Evolutionary conservation across 92 coral and sea anemone species (phyloP).

Genomic region (Isaurus tuberculatus): DNA sequence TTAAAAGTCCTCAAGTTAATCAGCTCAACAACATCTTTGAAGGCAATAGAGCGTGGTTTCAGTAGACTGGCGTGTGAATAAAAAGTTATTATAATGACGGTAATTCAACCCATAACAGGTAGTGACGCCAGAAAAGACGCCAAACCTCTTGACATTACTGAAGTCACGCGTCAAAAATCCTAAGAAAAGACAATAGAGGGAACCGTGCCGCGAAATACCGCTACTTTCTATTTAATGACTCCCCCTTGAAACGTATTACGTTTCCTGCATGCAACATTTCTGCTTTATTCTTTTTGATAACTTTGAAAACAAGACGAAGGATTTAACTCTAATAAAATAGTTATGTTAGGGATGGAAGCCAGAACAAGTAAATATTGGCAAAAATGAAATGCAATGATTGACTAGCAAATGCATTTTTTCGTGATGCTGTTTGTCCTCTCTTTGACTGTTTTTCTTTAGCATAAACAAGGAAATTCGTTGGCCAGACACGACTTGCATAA

Average conservation of each 20-base stretch:
- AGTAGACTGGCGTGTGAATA: constrained; percentile 20
- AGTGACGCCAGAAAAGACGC: constrained; percentile 22
- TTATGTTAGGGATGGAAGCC: background rate
- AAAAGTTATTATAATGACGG: background rate
- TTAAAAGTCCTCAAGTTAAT: background rate
- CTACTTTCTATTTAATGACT: constrained; percentile 37
- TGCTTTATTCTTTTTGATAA: background rate
- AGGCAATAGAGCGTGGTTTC: constrained; percentile 2
- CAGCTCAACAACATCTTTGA: constrained; percentile 18
- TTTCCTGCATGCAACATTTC: constrained; percentile 38
- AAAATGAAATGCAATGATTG: too few relatives aligned
- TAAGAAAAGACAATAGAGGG: constrained; percentile 6
- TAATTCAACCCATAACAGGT: constrained; percentile 31
- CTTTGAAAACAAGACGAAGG: background rate
- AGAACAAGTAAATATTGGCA: too few relatives aligned
- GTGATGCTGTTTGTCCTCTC: background rate
- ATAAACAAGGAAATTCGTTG: background rate
- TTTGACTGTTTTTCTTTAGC: background rate
- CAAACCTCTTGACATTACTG: constrained; percentile 35
- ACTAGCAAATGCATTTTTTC: background rate
- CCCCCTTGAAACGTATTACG: background rate
- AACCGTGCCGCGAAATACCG: background rate
- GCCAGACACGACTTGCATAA: constrained; percentile 25
- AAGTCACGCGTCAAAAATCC: constrained; percentile 42
- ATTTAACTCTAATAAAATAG: background rate